Percentiles rank a stretch among this genome's conserved stretches.
Conservation (phyloP, 2,113 vertebrate species). For the Cacatua alba region DNA sequence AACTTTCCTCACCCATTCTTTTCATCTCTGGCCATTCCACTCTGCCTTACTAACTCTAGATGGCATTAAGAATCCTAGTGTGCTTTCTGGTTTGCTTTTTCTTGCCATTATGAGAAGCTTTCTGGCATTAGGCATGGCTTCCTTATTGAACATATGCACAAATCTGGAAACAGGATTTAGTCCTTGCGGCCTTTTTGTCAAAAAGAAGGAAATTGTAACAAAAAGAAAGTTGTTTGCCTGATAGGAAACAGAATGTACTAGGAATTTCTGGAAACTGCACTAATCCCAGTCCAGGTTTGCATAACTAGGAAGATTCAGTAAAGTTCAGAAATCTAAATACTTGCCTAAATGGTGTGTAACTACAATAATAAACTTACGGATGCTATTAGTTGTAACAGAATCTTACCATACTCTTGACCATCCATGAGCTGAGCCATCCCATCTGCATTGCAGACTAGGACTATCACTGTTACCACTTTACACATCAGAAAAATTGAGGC, state of each 20-base stretch:
- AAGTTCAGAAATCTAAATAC: background rate
- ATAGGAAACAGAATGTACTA: background rate
- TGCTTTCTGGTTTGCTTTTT: constrained; percentile 28
- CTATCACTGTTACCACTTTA: background rate
- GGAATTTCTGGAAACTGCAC: background rate
- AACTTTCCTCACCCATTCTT: background rate
- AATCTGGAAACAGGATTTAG: background rate
- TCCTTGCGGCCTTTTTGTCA: background rate
- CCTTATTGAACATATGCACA: background rate
- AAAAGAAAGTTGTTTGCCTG: background rate
- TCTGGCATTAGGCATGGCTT: background rate
- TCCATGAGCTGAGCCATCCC: background rate
- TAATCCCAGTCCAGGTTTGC: background rate
- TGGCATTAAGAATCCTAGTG: constrained; percentile 2
- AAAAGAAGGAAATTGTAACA: background rate
- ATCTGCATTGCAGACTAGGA: background rate
- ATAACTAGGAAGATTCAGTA: background rate
- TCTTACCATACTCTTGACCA: background rate
- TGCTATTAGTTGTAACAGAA: background rate
- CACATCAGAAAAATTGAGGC: background rate
- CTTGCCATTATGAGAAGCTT: constrained; percentile 1
- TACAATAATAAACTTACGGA: background rate
- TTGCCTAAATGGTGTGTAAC: background rate
- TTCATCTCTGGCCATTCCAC: constrained; percentile 28
- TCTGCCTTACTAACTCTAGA: constrained; percentile 7